These are phyloP conservation scores for Drosophila lacteicornis DNA, from an alignment of 1,140 invertebrate genomes.

Conservation along the genomic window DNA sequence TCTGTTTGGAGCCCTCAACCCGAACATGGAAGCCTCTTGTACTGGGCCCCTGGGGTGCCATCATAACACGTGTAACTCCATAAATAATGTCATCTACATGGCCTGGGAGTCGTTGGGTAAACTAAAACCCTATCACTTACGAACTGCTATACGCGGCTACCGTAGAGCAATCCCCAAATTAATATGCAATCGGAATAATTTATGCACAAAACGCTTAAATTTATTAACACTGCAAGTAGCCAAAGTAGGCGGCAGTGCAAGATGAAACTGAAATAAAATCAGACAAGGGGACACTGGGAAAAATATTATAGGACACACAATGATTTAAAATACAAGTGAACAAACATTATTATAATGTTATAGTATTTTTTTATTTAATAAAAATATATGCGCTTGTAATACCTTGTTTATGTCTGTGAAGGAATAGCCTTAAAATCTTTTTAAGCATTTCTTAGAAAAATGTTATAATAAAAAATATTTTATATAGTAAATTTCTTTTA, in stretches of 20 bases:
- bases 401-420: too few species aligned
- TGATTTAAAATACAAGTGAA: neutral
- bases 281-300: conserved; percentile 3
- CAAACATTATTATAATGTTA: neutral
- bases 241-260: conserved; percentile 17
- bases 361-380: neutral
- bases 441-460: fast-evolving
- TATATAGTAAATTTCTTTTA: too few species aligned
- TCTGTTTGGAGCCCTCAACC: neutral
- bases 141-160: conserved; percentile 32
- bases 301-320: neutral
- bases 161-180: conserved; percentile 50
- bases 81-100: conserved; percentile 64
- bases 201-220: conserved; percentile 73
- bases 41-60: conserved; percentile 65
- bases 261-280: conserved; percentile 28
- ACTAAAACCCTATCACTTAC: conserved; percentile 40
- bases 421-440: too few species aligned
- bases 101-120: conserved; percentile 13
- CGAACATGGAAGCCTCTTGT: conserved; percentile 39
- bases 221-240: conserved; percentile 57
- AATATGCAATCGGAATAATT: conserved; percentile 73
- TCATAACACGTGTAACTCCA: conserved; percentile 73
- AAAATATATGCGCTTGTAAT: neutral
- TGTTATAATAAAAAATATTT: neutral